Evolutionary conservation across 2,113 vertebrate species (phyloP).

Genomic region (Corydoras maculifer): DNA sequence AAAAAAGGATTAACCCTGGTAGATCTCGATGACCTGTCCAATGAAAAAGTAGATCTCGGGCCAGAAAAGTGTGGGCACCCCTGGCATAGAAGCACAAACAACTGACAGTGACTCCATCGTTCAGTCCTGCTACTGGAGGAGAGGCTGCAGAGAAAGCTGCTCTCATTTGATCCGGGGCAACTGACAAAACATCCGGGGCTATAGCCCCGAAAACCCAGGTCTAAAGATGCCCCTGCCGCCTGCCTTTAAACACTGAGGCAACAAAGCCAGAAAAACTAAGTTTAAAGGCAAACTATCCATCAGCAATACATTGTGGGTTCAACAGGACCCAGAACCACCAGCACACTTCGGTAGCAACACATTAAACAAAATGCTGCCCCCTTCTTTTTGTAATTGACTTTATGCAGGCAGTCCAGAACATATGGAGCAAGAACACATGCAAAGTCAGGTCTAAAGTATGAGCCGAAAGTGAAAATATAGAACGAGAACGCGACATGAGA

Average conservation of each 20-base stretch:
- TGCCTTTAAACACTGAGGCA: neutral
- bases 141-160: no score
- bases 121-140: no score
- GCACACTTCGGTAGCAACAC: neutral
- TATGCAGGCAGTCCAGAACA: constrained; percentile 45
- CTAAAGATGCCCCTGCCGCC: no score
- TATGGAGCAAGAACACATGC: constrained; percentile 42
- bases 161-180: no score
- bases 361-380: constrained; percentile 24
- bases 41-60: no score
- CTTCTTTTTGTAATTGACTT: constrained; percentile 1
- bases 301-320: neutral
- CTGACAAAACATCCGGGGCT: no score
- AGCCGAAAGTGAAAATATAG: constrained; percentile 16
- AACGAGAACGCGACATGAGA: neutral
- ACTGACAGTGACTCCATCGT: no score
- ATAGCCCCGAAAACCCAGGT: no score
- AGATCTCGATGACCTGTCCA: no score
- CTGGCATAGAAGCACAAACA: no score
- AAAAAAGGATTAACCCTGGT: no score
- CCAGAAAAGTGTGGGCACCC: no score
- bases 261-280: neutral
- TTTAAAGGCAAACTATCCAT: neutral
- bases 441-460: neutral
- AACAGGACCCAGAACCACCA: neutral